Evolutionary conservation across 1,140 invertebrate species (phyloP).

Genomic region (Drosophila seguyi): DNA sequence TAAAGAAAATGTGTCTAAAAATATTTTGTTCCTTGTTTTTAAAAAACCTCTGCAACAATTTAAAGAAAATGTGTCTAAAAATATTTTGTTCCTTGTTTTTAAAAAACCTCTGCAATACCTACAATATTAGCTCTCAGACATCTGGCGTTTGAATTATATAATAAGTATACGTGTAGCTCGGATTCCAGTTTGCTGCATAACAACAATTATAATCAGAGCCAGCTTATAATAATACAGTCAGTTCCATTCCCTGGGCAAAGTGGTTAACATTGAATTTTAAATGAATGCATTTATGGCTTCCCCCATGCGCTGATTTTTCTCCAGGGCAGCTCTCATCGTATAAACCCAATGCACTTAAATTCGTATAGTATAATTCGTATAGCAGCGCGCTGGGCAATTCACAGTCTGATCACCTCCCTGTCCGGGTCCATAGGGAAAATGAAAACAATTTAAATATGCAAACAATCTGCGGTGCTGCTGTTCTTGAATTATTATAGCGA

Average conservation of each 20-base stretch:
- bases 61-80: too few species aligned
- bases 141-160: slow-evolving; percentile 8
- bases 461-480: slow-evolving; percentile 22
- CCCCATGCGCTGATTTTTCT: slow-evolving; percentile 30
- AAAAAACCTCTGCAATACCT: not conserved
- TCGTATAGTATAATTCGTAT: slow-evolving; percentile 14
- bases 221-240: slow-evolving; percentile 20
- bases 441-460: slow-evolving; percentile 37
- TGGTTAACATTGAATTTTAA: slow-evolving; percentile 77
- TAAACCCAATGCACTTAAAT: slow-evolving; percentile 3
- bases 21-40: not conserved
- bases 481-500: slow-evolving; percentile 39
- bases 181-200: slow-evolving; percentile 31
- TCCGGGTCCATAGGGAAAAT: slow-evolving; percentile 14
- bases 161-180: slow-evolving; percentile 6
- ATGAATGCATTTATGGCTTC: slow-evolving; percentile 76
- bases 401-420: slow-evolving; percentile 29
- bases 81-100: too few species aligned
- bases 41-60: too few species aligned
- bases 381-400: slow-evolving; percentile 14
- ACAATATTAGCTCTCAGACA: not conserved
- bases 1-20: not conserved
- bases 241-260: slow-evolving; percentile 43
- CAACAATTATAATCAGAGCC: slow-evolving; percentile 48
- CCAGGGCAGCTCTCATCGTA: slow-evolving; percentile 11